These are phyloP conservation scores for Bucco capensis DNA, from an alignment of 2,113 vertebrate species.

Conservation along the genomic window DNA sequence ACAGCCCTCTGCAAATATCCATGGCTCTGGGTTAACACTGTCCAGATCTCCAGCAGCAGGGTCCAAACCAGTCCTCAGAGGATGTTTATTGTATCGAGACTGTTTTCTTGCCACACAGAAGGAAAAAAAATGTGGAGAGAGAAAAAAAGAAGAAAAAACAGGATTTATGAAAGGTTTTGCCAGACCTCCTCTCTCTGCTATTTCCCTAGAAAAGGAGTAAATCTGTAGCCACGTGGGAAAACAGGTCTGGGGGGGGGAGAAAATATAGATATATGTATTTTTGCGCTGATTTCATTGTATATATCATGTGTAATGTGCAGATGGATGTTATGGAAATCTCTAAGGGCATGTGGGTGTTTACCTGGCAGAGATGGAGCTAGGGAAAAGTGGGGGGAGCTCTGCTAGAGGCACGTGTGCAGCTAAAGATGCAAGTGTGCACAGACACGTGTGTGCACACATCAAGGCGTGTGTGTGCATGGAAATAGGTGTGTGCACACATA, in stretches of 20 bases:
- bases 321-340: neutral
- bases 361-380: neutral
- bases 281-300: neutral
- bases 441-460: rapidly evolving
- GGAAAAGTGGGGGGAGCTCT: neutral
- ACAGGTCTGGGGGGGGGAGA: neutral
- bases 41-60: slow-evolving; percentile 2
- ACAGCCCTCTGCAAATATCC: neutral
- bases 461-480: too few species aligned
- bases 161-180: neutral
- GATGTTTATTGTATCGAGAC: slow-evolving; percentile 14
- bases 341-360: neutral
- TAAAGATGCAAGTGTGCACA: neutral
- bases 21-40: neutral
- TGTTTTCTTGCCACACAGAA: neutral
- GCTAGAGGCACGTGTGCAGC: neutral
- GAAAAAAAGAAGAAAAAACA: neutral
- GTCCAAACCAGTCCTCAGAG: neutral
- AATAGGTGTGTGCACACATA: neutral
- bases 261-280: neutral
- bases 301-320: rapidly evolving
- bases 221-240: neutral
- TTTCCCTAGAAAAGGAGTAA: neutral
- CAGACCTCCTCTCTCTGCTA: neutral
- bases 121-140: neutral